A percentile compares a stretch with the other conserved stretches of the same genome.
Evolutionary conservation across 2,797 vertebrate species (phyloP).

Genomic region (Limosa lapponica): DNA sequence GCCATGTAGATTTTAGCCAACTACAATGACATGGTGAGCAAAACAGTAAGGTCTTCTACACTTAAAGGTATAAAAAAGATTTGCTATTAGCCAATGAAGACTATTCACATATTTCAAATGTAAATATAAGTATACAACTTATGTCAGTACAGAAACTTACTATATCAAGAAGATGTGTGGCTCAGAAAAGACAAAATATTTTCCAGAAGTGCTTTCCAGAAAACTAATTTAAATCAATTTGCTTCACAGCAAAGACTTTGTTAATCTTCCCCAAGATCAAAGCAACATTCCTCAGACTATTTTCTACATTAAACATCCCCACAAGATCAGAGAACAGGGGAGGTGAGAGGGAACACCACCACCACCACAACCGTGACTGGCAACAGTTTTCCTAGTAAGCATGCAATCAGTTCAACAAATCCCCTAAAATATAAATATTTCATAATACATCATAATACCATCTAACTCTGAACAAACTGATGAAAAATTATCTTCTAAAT

Average conservation of each 20-base stretch:
- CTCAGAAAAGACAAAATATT: background rate
- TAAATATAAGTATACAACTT: background rate
- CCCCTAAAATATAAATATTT: background rate
- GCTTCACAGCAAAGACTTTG: background rate
- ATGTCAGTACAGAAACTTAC: background rate
- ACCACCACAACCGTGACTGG: background rate
- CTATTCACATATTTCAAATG: background rate
- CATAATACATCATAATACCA: background rate
- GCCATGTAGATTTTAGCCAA: background rate
- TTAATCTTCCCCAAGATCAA: background rate
- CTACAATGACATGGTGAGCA: background rate
- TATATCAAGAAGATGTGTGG: background rate
- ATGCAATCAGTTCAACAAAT: background rate
- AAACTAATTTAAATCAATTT: background rate
- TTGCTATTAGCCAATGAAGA: background rate
- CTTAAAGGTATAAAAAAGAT: background rate
- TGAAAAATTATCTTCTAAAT: background rate
- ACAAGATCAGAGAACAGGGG: background rate
- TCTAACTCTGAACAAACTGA: background rate
- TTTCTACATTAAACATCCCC: background rate
- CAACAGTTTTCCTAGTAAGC: background rate
- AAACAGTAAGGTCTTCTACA: background rate
- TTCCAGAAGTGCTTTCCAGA: background rate
- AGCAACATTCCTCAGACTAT: background rate
- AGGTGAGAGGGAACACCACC: background rate